These are phyloP conservation scores for Bagarius yarrelli DNA, from an alignment of 2,113 vertebrate genomes.

Conservation along the genomic window DNA sequence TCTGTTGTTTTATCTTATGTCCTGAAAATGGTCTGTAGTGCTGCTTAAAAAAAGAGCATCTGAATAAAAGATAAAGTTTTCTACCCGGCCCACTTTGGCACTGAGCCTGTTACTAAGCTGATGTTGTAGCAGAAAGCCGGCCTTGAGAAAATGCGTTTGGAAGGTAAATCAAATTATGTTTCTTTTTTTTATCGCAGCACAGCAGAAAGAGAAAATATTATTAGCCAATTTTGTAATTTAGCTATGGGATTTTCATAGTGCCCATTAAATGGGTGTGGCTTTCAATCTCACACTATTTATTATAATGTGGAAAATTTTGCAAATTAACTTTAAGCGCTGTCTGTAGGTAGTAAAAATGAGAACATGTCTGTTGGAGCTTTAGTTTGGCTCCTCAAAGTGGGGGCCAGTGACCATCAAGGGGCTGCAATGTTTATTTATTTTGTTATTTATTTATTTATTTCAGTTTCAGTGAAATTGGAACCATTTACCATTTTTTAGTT, in stretches of 20 bases:
- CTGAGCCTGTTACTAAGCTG: not conserved
- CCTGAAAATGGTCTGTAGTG: not conserved
- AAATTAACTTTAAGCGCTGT: not conserved
- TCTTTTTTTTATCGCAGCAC: not conserved
- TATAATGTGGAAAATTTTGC: not conserved
- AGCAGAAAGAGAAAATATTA: not conserved
- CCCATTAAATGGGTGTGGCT: not conserved
- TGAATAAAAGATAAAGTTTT: conserved; percentile 9
- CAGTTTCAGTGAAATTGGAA: not conserved
- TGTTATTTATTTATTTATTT: not conserved
- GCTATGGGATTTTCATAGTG: not conserved
- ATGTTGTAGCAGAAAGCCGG: not conserved
- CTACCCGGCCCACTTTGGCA: not conserved
- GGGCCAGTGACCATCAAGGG: not conserved
- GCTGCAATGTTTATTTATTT: not conserved
- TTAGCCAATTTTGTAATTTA: not conserved
- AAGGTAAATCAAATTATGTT: conserved; percentile 13
- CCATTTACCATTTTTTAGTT: not conserved
- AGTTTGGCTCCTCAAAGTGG: not conserved
- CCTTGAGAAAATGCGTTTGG: not conserved
- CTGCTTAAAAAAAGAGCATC: not conserved
- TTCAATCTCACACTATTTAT: not conserved
- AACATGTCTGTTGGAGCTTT: not conserved
- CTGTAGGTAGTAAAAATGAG: not conserved
- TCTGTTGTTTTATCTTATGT: not conserved